Base-by-base conservation (phyloP, 1,140 invertebrate genomes). In the Monomorium pharaonis region DNA sequence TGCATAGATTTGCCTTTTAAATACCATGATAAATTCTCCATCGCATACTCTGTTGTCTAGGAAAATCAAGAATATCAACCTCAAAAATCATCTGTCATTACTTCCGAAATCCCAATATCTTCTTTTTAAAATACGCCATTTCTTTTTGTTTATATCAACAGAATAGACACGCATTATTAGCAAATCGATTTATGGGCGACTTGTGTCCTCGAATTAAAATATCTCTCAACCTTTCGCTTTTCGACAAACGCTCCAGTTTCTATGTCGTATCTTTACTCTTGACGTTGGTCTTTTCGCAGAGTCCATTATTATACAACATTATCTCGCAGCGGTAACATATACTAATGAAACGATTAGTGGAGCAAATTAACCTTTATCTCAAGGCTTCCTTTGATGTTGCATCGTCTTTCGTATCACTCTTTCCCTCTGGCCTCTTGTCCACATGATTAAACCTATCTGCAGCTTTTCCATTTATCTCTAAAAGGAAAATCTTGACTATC, bases 281-380 rank as follows among this genome's bases (percentile, higher is more conserved):
- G 44, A 54, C 16, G 49, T 58, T 33, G n/a, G 18, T 81, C 33
- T 12, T 70, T 30, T 54, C 10, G 37, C 10, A 30, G 14, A 83
- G 24, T 72, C n/a, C 37, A 83, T 60, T 47, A 27, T 47, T 44
- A 6, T 24, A 60, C 62, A 27, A 37, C 49, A 60, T 44, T 1
- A n/a, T 83, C 78, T 47, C 33, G 24, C 21, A 81, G 10, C 2
- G 47, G 24, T 58, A 27, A 54, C n/a, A 54, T 72, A 47, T 30
- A 58, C n/a, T 60, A 47, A 58, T 33, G 37, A 74, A 56, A 83
- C 37, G n/a, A 83, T 83, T 74, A 83, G 14, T 33, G 21, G 21
- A 44, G 51, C 51, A 58, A 42, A 14, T 72, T 72, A 58, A 3
- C 65, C 65, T 70, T 56, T 70, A 21, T n/a, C 21, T 51, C 21